Base-by-base conservation (phyloP, 2,888 invertebrate species). In the Tinea pellionella region DNA sequence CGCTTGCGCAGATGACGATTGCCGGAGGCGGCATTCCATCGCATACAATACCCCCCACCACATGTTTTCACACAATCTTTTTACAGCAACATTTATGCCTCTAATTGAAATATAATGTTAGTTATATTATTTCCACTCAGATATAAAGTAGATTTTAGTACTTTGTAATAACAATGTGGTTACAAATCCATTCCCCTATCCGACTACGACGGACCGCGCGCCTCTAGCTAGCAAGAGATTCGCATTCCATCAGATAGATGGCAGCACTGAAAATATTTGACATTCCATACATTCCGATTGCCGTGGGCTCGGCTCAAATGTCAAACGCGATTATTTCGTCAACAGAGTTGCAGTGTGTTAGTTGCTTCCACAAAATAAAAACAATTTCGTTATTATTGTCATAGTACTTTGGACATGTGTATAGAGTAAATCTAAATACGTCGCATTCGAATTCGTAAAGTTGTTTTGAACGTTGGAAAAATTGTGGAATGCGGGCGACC, bases 251-350 rank as follows among this genome's bases (percentile, higher is more conserved):
- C 76, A 79, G 77, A 80, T 73, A 90, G 90, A 86, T 89, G 90
- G 88, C 89, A 86, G 87, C 87, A 88, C 88, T 89, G 88, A 89
- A 85, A 90, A 90, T 90, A 90, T 89, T 90, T 90, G 87, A 88
- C 89, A 91, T 91, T 89, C 90, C 89, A 70, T 70, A 78, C 88
- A 90, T 90, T 89, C 91, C 90, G 73, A 81, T 78, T 82, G 88
- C 88, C 84, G 89, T 90, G 90, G 90, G 90, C 90, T 89, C 90
- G 90, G 90, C 90, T 89, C 89, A 90, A 90, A 91, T 90, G 90
- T 91, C 90, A 90, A 91, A 90, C 90, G 89, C 80, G 78, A 85
- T 84, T 88, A 88, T 88, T 88, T 88, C 88, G 84, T 88, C 88
- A 88, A 88, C 86, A 87, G 86, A 82, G 77, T 76, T 80, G 83